Percentiles rank a stretch among this genome's conserved stretches.
Evolutionary conservation across 2,797 vertebrate genomes (phyloP).

Genomic region (Tokudaia tokunoshimensis): DNA sequence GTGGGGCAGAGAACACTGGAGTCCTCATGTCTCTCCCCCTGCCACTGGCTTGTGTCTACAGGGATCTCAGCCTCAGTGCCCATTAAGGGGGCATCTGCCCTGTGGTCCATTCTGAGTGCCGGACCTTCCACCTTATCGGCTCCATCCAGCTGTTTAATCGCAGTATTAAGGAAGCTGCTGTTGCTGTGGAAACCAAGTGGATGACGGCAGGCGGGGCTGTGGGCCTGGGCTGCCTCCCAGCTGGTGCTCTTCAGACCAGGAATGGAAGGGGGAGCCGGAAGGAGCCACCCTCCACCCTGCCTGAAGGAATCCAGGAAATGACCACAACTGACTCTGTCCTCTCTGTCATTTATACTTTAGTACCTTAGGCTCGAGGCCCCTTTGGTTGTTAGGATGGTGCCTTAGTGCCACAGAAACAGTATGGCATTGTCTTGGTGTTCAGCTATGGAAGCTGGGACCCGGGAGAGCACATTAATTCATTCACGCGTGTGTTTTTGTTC

Average conservation of each 20-base stretch:
- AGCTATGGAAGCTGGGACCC: background rate
- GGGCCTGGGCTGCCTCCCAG: background rate
- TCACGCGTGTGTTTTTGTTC: background rate
- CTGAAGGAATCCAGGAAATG: background rate
- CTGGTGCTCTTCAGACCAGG: background rate
- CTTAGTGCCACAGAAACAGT: background rate
- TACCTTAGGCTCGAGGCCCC: background rate
- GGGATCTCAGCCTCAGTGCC: background rate
- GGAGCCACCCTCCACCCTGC: background rate
- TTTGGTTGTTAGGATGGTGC: background rate
- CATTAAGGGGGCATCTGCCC: background rate
- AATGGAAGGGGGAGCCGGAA: background rate
- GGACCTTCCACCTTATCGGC: constrained; percentile 58
- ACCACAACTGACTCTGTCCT: background rate
- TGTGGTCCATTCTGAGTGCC: background rate
- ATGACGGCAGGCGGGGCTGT: background rate
- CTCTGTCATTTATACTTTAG: background rate
- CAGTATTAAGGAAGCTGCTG: constrained; percentile 19
- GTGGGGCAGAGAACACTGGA: background rate
- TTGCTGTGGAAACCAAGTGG: constrained; percentile 70
- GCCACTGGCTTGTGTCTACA: background rate
- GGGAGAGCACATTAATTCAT: background rate
- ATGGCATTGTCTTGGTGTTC: background rate
- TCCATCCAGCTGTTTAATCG: constrained; percentile 49
- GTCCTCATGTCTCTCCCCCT: background rate